Conservation (phyloP, 2,888 invertebrate species). For the Megamerina dolium region DNA sequence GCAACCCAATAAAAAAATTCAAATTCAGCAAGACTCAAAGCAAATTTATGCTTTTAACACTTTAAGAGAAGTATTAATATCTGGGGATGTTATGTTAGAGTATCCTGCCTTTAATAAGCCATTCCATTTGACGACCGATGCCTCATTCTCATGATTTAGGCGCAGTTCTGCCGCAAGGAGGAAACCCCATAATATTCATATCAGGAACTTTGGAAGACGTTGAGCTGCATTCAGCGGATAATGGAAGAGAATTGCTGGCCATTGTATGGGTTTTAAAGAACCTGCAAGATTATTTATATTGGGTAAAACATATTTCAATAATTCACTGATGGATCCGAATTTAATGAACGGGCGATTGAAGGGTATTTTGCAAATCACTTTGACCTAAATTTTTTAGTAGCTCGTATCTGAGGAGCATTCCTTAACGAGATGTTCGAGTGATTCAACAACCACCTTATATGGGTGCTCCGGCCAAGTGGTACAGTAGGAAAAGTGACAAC, state of each 20-base stretch:
- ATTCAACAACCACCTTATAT: no score
- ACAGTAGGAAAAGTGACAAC: no score
- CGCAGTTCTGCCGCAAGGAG: slow-evolving; percentile 11
- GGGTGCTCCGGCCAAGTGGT: no score
- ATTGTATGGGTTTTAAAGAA: slow-evolving; percentile 11
- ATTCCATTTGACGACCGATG: slow-evolving; percentile 18
- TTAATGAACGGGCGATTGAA: no score
- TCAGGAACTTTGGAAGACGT: slow-evolving; percentile 6
- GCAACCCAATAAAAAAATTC: slow-evolving; percentile 15
- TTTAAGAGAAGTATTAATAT: no score
- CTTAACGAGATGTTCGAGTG: no score
- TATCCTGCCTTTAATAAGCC: slow-evolving; percentile 15
- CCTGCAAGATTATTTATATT: no score
- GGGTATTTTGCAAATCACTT: no score
- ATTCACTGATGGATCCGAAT: no score
- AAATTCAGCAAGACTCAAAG: slow-evolving; percentile 11
- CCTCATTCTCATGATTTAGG: slow-evolving; percentile 8
- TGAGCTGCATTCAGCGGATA: slow-evolving; percentile 9
- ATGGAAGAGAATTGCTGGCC: slow-evolving; percentile 5
- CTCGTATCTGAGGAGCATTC: no score
- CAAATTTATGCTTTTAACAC: slow-evolving; percentile 15
- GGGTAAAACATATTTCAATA: no score
- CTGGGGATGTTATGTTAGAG: slow-evolving; percentile 11
- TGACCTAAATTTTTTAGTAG: no score
- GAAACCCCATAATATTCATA: slow-evolving; percentile 10